These are phyloP conservation scores for Sphaerophoria taeniata DNA, from an alignment of 2,888 invertebrate genomes.

Conservation along the genomic window DNA sequence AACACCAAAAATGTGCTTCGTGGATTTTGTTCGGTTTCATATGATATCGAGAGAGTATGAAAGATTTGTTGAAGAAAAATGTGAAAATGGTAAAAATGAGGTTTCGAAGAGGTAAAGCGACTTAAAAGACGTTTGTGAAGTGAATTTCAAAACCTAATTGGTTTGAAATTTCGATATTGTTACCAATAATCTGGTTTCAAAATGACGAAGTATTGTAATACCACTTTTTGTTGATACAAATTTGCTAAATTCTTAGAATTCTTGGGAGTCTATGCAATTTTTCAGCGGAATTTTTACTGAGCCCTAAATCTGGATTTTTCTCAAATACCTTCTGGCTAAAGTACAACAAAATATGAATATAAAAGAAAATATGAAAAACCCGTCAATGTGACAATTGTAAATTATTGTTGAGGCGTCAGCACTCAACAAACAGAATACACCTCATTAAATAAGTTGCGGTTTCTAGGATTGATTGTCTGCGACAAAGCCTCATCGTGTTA, in stretches of 20 bases:
- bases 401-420: conserved; percentile 44
- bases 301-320: conserved; percentile 67
- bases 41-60: not conserved
- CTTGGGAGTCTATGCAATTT: not conserved
- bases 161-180: not conserved
- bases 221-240: not conserved
- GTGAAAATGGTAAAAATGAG: not conserved
- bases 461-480: conserved; percentile 60
- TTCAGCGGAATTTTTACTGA: conserved; percentile 36
- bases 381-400: conserved; percentile 67
- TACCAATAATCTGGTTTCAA: too few species aligned
- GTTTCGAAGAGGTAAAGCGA: too few species aligned
- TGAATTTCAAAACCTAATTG: not conserved
- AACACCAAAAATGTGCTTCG: conserved; percentile 63
- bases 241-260: not conserved
- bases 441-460: conserved; percentile 63
- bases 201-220: too few species aligned
- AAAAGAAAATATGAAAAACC: conserved; percentile 40
- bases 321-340: conserved; percentile 58
- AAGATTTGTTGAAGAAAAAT: not conserved
- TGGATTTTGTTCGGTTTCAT: not conserved
- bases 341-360: conserved; percentile 12
- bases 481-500: conserved; percentile 53
- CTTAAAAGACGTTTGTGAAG: not conserved
- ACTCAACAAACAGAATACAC: conserved; percentile 36